Conservation (phyloP, 2,113 vertebrate species). For the Paratilapia polleni region DNA sequence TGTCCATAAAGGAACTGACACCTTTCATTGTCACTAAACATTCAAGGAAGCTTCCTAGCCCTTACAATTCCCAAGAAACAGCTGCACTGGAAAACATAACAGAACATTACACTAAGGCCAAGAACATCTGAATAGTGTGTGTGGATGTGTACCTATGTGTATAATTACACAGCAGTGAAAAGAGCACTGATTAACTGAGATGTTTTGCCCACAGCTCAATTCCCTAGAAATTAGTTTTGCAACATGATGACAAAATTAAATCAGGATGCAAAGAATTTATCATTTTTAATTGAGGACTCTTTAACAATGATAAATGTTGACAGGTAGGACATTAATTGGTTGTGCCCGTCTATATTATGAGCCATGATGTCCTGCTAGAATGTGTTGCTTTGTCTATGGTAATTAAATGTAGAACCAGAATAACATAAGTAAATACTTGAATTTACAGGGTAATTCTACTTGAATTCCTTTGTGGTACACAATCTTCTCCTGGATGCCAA, state of each 20-base stretch:
- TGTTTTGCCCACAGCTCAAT: constrained; percentile 29
- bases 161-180: constrained; percentile 12
- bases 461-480: neutral
- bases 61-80: constrained; percentile 3
- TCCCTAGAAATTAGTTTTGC: constrained; percentile 45
- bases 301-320: constrained; percentile 44
- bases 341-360: constrained; percentile 36
- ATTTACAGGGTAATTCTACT: neutral
- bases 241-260: constrained; percentile 20
- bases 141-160: neutral
- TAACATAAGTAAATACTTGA: neutral
- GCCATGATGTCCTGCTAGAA: constrained; percentile 27
- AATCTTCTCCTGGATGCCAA: neutral
- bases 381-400: neutral
- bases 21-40: constrained; percentile 26
- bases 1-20: constrained; percentile 35
- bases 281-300: constrained; percentile 45
- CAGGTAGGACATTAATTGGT: constrained; percentile 36
- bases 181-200: constrained; percentile 20
- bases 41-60: neutral
- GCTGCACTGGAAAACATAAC: constrained; percentile 37
- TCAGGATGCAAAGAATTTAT: constrained; percentile 31
- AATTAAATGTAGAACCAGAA: constrained; percentile 14
- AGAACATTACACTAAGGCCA: constrained; percentile 13
- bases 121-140: neutral